Conservation (phyloP, 1,140 invertebrate species). For the Galleria mellonella region DNA sequence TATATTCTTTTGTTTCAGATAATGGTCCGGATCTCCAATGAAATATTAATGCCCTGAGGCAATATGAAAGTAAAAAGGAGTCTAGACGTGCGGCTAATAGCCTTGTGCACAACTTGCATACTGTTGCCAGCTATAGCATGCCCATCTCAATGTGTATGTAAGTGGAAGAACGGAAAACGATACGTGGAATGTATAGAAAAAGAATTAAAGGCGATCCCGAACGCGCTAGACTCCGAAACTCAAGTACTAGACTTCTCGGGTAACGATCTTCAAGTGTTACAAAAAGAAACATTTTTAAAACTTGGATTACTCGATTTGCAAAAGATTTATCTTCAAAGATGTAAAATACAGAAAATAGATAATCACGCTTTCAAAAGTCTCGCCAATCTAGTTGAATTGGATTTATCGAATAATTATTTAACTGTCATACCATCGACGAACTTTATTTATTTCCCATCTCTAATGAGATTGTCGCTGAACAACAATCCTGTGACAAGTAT, state of each 20-base stretch:
- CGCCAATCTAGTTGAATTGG: conserved; percentile 91
- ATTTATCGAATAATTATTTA: conserved; percentile 88
- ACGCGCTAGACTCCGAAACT: conserved; percentile 88
- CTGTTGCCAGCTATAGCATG: conserved; percentile 75
- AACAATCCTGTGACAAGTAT: conserved; percentile 86
- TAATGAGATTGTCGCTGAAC: conserved; percentile 88
- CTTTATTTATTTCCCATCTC: conserved; percentile 83
- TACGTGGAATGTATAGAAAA: conserved; percentile 89
- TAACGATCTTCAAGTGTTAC: conserved; percentile 86
- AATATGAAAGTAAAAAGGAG: conserved; percentile 55
- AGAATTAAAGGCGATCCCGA: conserved; percentile 83
- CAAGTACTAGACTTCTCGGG: conserved; percentile 91
- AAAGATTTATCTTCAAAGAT: conserved; percentile 86
- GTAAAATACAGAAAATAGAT: conserved; percentile 84
- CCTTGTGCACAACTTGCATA: conserved; percentile 58
- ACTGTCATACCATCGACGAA: conserved; percentile 84
- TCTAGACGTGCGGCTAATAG: conserved; percentile 57
- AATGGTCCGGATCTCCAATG: conserved; percentile 42
- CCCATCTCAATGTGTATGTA: conserved; percentile 87
- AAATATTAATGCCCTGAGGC: conserved; percentile 49
- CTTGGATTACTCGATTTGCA: conserved; percentile 90
- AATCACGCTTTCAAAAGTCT: conserved; percentile 87
- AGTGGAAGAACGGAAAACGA: conserved; percentile 94
- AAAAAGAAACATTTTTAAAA: conserved; percentile 83
- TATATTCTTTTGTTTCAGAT: conserved; percentile 62